Base-by-base conservation (phyloP, 2,888 invertebrate species). In the Eurytoma californica region DNA sequence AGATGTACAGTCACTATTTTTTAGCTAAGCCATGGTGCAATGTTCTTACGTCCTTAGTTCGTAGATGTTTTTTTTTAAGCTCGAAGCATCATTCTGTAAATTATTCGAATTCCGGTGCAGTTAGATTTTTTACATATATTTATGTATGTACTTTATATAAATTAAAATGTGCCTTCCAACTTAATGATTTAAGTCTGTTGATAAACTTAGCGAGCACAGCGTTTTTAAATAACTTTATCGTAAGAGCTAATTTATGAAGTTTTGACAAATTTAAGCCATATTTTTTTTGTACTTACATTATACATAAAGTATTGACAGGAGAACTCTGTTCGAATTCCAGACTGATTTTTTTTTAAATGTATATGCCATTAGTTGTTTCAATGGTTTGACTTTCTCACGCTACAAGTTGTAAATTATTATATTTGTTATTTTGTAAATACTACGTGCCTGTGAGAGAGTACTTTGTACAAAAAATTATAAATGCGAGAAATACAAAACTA, bases 341-440 rank as follows among this genome's bases (percentile, higher is more conserved):
- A 89, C 89, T 88, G 89, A 88, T 87, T 87, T 85, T 83, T 83
- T 83, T 83, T 84, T 67, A 77, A 51, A 78, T 73, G 72, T 84
- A 82, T 82, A 68, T 84, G 86, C 87, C 86, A 86, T 86, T 83
- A 83, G 58, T 73, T 39, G 61, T 82, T 80, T 81, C 81, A 73
- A 77, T 81, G 75, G 63, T 39, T 51, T 7, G 0, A 28, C 58
- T 77, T 72, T 73, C 67, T 74, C 82, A 80, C 82, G 81, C 65
- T 82, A 83, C 83, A 80, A 65, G 77, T 82, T 87, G 87, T 89
- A 88, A 88, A 89, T 88, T 89, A 89, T 88, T 89, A 86, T 85
- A 82, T 80, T 74, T 81, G 69, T 83, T 83, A 82, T 67, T 77
- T 39, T 89, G 89, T 88, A 89, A 86, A 89, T 89, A 87, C 82